Conservation (phyloP, 2,797 vertebrate genomes). For the Arnoldichthys spilopterus region DNA sequence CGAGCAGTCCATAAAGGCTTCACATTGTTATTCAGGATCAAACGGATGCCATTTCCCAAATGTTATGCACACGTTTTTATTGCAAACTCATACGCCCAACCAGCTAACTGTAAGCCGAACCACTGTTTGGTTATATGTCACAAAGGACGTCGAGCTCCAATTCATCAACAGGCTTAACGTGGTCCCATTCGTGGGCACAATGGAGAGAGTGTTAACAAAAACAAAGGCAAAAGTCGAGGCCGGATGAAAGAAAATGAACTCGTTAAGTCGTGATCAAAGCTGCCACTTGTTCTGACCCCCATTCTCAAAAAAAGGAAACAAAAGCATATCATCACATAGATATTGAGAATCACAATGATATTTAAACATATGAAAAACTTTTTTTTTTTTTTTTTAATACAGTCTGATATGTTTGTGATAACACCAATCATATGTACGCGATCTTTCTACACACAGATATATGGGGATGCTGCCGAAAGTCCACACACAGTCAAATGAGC, state of each 20-base stretch:
- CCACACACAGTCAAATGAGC: conserved; percentile 21
- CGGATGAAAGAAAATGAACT: not conserved
- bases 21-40: conserved; percentile 48
- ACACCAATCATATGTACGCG: not conserved
- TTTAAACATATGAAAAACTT: not conserved
- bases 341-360: conserved; percentile 6
- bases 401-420: conserved; percentile 7
- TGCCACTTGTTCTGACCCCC: conserved; percentile 6
- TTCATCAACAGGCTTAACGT: not conserved
- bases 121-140: not conserved
- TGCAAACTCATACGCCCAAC: conserved; percentile 17
- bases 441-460: not conserved
- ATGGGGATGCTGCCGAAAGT: not conserved
- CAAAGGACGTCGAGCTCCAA: not conserved
- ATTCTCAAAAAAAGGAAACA: not conserved
- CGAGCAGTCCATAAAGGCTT: conserved; percentile 41
- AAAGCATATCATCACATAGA: not conserved
- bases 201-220: not conserved
- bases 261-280: not conserved
- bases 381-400: not conserved
- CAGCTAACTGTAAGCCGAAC: not conserved
- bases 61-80: conserved; percentile 10
- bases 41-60: conserved; percentile 1
- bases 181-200: not conserved
- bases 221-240: not conserved